Evolutionary conservation across 2,888 invertebrate genomes (phyloP).

Genomic region (Endotricha flammealis): DNA sequence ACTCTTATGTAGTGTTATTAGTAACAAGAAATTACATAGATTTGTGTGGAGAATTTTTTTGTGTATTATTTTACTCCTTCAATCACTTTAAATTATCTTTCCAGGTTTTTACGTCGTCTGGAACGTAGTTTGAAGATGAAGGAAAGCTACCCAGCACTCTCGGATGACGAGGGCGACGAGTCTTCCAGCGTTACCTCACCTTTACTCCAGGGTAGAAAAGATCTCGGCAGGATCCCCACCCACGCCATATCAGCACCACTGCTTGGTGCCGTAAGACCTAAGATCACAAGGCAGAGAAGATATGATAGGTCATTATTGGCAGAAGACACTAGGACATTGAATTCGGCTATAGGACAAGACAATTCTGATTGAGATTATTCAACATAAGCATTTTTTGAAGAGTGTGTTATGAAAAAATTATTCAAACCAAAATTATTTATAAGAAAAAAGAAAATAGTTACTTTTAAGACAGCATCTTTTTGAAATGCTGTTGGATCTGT

Average conservation of each 20-base stretch:
- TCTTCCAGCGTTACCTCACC: constrained; percentile 83
- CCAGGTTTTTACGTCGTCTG: constrained; percentile 83
- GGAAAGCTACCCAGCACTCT: constrained; percentile 78
- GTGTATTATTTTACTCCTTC: too few relatives aligned
- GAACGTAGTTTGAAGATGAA: constrained; percentile 84
- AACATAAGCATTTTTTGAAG: too few relatives aligned
- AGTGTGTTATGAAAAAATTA: too few relatives aligned
- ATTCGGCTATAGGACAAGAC: constrained; percentile 57
- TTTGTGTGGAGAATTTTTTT: too few relatives aligned
- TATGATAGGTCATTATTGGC: constrained; percentile 64
- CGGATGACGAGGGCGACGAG: constrained; percentile 78
- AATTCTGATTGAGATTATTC: constrained; percentile 69
- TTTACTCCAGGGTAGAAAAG: constrained; percentile 69
- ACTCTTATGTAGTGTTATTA: too few relatives aligned
- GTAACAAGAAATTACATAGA: too few relatives aligned
- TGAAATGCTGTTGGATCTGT: too few relatives aligned
- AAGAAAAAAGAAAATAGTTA: too few relatives aligned
- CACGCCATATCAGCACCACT: constrained; percentile 69
- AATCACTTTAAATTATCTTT: too few relatives aligned
- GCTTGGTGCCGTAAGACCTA: constrained; percentile 64
- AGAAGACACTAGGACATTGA: constrained; percentile 66
- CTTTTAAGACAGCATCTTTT: too few relatives aligned
- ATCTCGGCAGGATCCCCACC: constrained; percentile 44
- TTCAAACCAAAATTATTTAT: too few relatives aligned
- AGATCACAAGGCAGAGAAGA: constrained; percentile 66